Base-by-base conservation (phyloP, 30 jellyfish, hydroid and myxozoan genomes). In the Calvadosia cruxmelitensis region DNA sequence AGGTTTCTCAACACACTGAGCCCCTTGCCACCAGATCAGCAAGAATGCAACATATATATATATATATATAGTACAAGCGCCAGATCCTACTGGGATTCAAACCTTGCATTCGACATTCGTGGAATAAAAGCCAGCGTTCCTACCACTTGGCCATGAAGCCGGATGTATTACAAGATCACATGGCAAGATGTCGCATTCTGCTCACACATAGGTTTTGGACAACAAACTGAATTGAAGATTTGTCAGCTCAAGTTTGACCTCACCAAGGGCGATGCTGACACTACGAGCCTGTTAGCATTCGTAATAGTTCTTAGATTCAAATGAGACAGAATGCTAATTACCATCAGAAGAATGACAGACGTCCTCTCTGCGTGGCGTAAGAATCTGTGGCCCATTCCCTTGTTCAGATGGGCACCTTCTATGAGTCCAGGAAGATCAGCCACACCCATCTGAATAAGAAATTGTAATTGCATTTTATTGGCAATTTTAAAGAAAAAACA, bases 391-490 rank as follows among this genome's bases (percentile, higher is more conserved):
- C 96, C 96, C 96, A 86, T 86, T 7, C 96, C 96, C 28, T 82
- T 81, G 71, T 86, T 86, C 70, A 78, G 64, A 68, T 86, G 92
- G 12, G 96, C 94, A 68, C 79, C 96, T 66, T 86, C 96, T 27
- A 86, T 86, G 31, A 86, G 79, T 23, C 96, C 96, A 73, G 96
- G 96, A 27, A 86, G 80, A 70, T 86, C 96, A 2, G 93, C 92
- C 61, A 79, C 84, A 29, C 80, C 57, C 20, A 78, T 52, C 94
- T 79, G 31, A 29, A 61, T 1, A 29, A 57, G n/a, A n/a, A n/a
- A n/a, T n/a, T n/a, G n/a, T n/a, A n/a, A n/a, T n/a, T n/a, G n/a
- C n/a, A n/a, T n/a, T n/a, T n/a, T n/a, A n/a, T n/a, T n/a, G n/a
- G n/a, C n/a, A n/a, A n/a, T n/a, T n/a, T n/a, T n/a, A n/a, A n/a